phyloP scores from a whole-genome alignment of 2,797 vertebrate species.

The Aldrovandia affinis region DNA sequence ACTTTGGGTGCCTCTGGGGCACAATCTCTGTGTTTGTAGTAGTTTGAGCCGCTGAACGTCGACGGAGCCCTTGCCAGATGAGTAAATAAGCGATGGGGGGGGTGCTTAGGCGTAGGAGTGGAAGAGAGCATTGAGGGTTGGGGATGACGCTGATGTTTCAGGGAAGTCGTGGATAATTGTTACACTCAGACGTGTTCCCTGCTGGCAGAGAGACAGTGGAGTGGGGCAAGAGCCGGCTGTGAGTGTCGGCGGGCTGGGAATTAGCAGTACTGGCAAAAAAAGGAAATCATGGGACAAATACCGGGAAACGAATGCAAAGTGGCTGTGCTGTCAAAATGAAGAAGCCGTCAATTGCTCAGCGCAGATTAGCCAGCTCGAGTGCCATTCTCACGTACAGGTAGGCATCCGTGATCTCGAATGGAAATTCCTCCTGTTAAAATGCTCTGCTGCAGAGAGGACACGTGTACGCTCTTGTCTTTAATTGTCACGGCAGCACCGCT shows the following conservation, averaged over 20 bases:
- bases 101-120: not conserved
- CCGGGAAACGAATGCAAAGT: not conserved
- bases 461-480: not conserved
- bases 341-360: not conserved
- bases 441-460: not conserved
- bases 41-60: not conserved
- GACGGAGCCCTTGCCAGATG: not conserved
- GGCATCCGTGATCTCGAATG: not conserved
- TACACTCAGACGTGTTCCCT: not conserved
- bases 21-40: not conserved
- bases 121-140: not conserved
- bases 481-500: not conserved
- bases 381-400: too few relatives aligned
- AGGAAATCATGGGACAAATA: not conserved
- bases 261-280: not conserved
- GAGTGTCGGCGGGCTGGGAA: not conserved
- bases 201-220: not conserved
- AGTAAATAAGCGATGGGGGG: not conserved
- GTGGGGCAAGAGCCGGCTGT: not conserved
- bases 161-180: not conserved
- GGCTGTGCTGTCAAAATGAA: not conserved
- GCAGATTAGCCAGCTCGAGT: not conserved
- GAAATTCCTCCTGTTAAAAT: not conserved
- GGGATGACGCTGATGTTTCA: conserved; percentile 4
- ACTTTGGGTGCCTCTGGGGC: conserved; percentile 26